phyloP scores from a whole-genome alignment of 2,797 vertebrate genomes.

The Propithecus deckenii region DNA sequence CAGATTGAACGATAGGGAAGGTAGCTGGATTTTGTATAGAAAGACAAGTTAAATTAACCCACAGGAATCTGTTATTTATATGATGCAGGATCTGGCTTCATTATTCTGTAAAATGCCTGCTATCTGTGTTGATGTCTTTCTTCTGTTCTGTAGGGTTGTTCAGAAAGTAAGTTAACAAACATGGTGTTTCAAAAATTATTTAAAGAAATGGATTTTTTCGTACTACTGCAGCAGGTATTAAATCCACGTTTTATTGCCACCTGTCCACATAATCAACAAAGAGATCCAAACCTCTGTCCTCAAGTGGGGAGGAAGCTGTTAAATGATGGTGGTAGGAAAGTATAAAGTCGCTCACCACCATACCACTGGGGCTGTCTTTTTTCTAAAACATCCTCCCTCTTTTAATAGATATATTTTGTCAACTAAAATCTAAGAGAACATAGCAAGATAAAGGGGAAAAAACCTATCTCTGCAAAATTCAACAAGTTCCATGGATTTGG shows the following conservation, averaged over 20 bases:
- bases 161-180: conserved; percentile 20
- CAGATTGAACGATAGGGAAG: conserved; percentile 72
- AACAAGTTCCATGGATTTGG: background rate
- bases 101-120: conserved; percentile 43
- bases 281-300: background rate
- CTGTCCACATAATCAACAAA: background rate
- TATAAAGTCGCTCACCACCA: background rate
- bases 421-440: conserved; percentile 28
- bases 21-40: conserved; percentile 72
- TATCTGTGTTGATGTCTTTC: background rate
- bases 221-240: background rate
- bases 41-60: conserved; percentile 81
- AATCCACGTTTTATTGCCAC: background rate
- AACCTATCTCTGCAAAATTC: background rate
- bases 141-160: background rate
- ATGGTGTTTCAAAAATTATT: background rate
- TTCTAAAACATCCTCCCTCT: background rate
- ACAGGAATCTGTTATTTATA: conserved; percentile 75
- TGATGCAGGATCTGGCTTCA: conserved; percentile 3
- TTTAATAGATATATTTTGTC: background rate
- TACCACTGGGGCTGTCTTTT: background rate
- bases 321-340: background rate
- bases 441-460: background rate
- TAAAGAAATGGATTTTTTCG: background rate
- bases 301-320: background rate